Evolutionary conservation across 2,888 invertebrate species (phyloP).

Genomic region (Melanophora roralis): DNA sequence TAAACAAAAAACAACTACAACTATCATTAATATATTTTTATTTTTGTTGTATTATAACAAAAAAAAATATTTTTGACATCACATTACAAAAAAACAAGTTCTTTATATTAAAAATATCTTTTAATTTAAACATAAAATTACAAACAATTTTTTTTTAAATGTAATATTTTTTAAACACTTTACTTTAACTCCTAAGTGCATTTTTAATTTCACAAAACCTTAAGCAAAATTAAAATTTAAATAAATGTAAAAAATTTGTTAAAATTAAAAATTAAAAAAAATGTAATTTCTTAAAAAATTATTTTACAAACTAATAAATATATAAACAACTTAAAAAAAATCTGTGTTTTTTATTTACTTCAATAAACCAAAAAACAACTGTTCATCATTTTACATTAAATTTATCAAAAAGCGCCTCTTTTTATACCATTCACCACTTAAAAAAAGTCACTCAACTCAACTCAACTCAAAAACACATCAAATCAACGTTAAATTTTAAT

Average conservation of each 20-base stretch:
- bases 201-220: constrained; percentile 41
- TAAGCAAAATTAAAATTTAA: constrained; percentile 6
- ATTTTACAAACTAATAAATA: constrained; percentile 56
- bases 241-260: constrained; percentile 24
- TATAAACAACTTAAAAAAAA: constrained; percentile 21
- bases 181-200: constrained; percentile 59
- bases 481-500: constrained; percentile 37
- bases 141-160: neutral
- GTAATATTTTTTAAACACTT: constrained; percentile 46
- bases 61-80: constrained; percentile 42
- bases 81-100: constrained; percentile 37
- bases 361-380: constrained; percentile 25
- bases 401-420: constrained; percentile 50
- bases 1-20: neutral
- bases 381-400: constrained; percentile 54
- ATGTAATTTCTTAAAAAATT: constrained; percentile 51
- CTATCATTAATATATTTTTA: constrained; percentile 7
- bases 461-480: constrained; percentile 43
- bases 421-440: constrained; percentile 51
- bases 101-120: neutral
- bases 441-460: constrained; percentile 60
- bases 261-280: constrained; percentile 14
- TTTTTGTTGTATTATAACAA: constrained; percentile 35
- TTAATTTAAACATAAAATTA: neutral
- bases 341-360: constrained; percentile 52